Evolutionary conservation across 2,113 vertebrate species (phyloP), one percentile per base, ranked within the genome.

Genomic region (Elephantulus edwardii): DNA sequence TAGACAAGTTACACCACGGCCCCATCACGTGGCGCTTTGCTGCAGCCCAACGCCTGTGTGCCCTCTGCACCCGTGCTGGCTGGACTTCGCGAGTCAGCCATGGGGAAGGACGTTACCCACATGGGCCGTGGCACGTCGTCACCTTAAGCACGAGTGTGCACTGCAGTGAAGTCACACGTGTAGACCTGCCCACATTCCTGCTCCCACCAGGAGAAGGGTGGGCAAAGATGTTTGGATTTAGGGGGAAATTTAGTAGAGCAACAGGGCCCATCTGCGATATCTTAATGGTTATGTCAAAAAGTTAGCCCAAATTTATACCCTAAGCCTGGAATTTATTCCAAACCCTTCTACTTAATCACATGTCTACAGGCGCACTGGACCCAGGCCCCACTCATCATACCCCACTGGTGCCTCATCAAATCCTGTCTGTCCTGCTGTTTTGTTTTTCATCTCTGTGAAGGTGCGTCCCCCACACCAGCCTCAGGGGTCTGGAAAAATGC

Each of bases 1-100:
- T 66, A 58, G 0, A 83, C 38, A 42, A 83, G 87, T 48, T 38
- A 30, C 0, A 19, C 17, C 44, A 1, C 11, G 0, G 0, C 56
- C 46, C 90, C 0, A 0, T 84, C 28, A 40, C 12, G 0, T 0
- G 3, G 0, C n/a, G 20, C 82, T 82, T 92, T 90, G 68, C 88
- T 91, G 62, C n/a, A 3, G 28, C 89, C 72, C 75, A 77, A 93
- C 83, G 14, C 58, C 30, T 75, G 33, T 24, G 87, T 86, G 0
- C 0, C 22, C 68, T 48, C 0, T 0, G 85, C 28, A 58, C 0
- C 0, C 40, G 50, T 4, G 58, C 76, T 50, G 88, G 42, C 75
- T 16, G 91, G 96, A 90, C 3, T 74, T 46, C 93, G 40, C 35
- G 95, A 80, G 58, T 52, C 26, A 75, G 33, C 85, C 38, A 0